Percentiles rank a stretch among this genome's conserved stretches.
Evolutionary conservation across 2,888 invertebrate genomes (phyloP).

Genomic region (Lithophane leautieri): DNA sequence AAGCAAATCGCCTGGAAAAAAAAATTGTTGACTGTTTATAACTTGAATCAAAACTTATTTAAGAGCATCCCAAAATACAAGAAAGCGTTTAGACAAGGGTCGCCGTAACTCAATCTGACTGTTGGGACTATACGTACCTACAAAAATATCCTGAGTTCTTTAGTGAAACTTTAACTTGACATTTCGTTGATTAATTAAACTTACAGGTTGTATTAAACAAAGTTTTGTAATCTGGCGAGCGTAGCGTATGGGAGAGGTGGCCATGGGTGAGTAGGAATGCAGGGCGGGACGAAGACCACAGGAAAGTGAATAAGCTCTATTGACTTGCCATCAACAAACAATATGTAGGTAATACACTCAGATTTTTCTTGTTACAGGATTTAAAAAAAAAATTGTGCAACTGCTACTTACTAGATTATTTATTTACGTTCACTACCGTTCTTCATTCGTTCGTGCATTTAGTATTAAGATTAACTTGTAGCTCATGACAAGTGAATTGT

Average conservation of each 20-base stretch:
- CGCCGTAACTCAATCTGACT: slow-evolving; percentile 15
- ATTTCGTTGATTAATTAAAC: slow-evolving; percentile 37
- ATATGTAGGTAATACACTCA: too few relatives aligned
- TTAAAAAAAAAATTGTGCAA: too few relatives aligned
- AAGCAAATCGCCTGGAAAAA: background rate
- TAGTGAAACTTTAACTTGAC: slow-evolving; percentile 26
- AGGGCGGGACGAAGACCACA: background rate
- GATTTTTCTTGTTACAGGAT: too few relatives aligned
- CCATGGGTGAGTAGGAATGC: background rate
- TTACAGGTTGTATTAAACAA: slow-evolving; percentile 25
- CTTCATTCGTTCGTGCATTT: too few relatives aligned
- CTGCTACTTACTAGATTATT: too few relatives aligned
- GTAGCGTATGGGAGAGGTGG: background rate
- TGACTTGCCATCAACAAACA: too few relatives aligned
- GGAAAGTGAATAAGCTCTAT: background rate
- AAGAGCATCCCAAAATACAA: slow-evolving; percentile 20
- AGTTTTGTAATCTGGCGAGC: slow-evolving; percentile 23
- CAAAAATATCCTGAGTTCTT: slow-evolving; percentile 18
- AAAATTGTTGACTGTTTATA: too few relatives aligned
- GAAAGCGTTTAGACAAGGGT: slow-evolving; percentile 35
- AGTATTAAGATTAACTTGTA: too few relatives aligned
- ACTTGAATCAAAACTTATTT: background rate
- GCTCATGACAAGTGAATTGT: too few relatives aligned
- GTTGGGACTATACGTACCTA: background rate
- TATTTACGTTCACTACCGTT: too few relatives aligned